These are phyloP conservation scores for Pseudoatta argentina DNA, from an alignment of 1,140 invertebrate genomes.

Conservation along the genomic window DNA sequence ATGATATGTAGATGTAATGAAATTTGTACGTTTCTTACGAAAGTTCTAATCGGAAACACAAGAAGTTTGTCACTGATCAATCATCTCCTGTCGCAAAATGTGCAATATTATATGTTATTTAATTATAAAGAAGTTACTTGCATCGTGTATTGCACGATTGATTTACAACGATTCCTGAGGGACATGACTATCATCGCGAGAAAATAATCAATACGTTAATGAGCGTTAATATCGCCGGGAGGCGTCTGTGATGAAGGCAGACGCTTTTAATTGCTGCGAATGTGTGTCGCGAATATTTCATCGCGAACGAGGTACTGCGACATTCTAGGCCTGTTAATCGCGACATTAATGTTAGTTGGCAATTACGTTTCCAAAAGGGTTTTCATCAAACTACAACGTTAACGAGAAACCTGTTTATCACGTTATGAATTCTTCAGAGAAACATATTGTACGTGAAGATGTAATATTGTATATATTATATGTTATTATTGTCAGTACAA, in stretches of 20 bases:
- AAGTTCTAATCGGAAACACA: not conserved
- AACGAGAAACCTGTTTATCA: slow-evolving; percentile 53
- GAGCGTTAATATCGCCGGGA: slow-evolving; percentile 23
- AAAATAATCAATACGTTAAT: not conserved
- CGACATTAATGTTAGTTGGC: slow-evolving; percentile 22
- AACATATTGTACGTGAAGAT: not conserved
- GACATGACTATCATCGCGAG: not conserved
- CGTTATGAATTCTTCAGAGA: not conserved
- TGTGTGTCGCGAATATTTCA: not conserved
- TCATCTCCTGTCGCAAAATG: not conserved
- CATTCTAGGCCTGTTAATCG: slow-evolving; percentile 22
- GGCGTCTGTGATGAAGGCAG: not conserved
- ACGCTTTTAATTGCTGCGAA: slow-evolving; percentile 32
- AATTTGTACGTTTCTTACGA: not conserved
- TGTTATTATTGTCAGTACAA: not conserved
- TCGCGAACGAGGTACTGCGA: not conserved
- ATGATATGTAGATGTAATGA: not conserved
- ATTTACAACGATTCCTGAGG: not conserved
- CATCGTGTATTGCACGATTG: not conserved
- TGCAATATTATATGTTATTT: not conserved
- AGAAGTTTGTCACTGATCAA: not conserved
- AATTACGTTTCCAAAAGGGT: slow-evolving; percentile 39
- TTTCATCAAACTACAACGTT: slow-evolving; percentile 38
- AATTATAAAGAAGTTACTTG: not conserved
- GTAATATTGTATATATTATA: not conserved